Evolutionary conservation across 2,113 vertebrate genomes (phyloP), one percentile per base, ranked within the genome.

Genomic region (Lepisosteus oculatus): DNA sequence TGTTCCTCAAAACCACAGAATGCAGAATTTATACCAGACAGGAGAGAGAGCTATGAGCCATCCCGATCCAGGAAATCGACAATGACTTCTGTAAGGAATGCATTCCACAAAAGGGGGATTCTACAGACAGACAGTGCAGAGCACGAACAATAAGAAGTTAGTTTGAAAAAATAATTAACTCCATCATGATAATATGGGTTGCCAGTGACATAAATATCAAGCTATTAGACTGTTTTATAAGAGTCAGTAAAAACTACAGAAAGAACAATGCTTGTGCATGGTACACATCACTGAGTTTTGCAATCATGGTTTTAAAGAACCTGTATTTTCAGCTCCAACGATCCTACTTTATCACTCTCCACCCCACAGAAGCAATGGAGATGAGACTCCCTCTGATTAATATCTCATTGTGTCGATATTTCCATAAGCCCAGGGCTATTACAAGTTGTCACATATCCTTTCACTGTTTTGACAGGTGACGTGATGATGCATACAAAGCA

Each of bases 211-310:
- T 9, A 51, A 51, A 51, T 51, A 51, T 51, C 47, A 51, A 51
- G 9, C 5, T 51, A 51, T 66, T 42, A 14, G n/a, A 44, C 8
- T 14, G 3, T 6, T 3, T 43, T 66, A 14, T 54, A 2, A 69
- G 15, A 41, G 70, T 41, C 69, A 77, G 74, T 57, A 65, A 64
- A 54, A 5, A 65, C 12, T 8, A 43, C 7, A 13, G 42, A 59
- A 61, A 71, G 14, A 47, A 64, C 47, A 6, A 6, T 51, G 9
- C 47, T 51, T 9, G 29, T 29, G 29, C 29, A 29, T 51, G 47
- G 47, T 15, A 14, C 44, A 45, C 43, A 44, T n/a, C 13, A 15
- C 42, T 3, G 42, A 65, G 43, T 6, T 43, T 42, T 44, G 8
- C 43, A 5, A 14, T n/a, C 43, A 43, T 47, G 13, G 3, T 45